These are phyloP conservation scores for Rhodinocichla rosea DNA, from an alignment of 2,113 vertebrate species.

Conservation along the genomic window DNA sequence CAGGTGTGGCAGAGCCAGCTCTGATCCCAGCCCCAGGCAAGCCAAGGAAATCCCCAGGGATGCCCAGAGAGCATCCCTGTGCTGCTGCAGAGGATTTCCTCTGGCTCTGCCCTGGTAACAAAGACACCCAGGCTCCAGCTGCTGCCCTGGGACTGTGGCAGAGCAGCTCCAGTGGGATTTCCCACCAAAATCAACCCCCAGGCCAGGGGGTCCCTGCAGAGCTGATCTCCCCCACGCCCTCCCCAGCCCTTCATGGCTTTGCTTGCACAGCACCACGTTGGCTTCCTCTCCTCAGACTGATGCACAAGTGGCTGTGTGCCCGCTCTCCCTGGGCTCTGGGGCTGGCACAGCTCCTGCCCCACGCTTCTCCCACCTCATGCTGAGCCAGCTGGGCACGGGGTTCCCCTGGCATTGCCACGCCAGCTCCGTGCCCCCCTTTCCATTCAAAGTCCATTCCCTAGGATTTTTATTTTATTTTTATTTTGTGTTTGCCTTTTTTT, in stretches of 20 bases:
- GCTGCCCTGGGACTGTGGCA: background rate
- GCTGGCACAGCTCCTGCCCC: background rate
- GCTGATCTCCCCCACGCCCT: background rate
- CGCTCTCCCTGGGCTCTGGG: background rate
- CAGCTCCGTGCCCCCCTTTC: background rate
- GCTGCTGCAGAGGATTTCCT: background rate
- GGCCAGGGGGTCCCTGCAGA: fast-evolving
- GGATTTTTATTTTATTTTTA: background rate
- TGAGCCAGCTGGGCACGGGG: background rate
- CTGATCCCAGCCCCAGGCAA: background rate
- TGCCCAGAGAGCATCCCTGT: background rate
- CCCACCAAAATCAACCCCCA: fast-evolving
- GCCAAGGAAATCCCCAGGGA: background rate
- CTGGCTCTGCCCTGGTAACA: background rate
- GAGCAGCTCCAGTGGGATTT: background rate
- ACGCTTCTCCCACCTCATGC: background rate
- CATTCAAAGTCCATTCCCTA: background rate
- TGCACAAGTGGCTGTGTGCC: background rate
- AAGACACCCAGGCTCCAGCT: background rate
- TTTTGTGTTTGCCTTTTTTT: background rate
- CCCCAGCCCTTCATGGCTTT: background rate
- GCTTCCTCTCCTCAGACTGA: fast-evolving
- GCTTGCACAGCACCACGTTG: background rate
- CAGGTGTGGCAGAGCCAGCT: background rate
- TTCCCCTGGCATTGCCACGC: background rate